These are phyloP conservation scores for Sebastes paucispinis DNA, from an alignment of 2,797 vertebrate species.

Conservation along the genomic window DNA sequence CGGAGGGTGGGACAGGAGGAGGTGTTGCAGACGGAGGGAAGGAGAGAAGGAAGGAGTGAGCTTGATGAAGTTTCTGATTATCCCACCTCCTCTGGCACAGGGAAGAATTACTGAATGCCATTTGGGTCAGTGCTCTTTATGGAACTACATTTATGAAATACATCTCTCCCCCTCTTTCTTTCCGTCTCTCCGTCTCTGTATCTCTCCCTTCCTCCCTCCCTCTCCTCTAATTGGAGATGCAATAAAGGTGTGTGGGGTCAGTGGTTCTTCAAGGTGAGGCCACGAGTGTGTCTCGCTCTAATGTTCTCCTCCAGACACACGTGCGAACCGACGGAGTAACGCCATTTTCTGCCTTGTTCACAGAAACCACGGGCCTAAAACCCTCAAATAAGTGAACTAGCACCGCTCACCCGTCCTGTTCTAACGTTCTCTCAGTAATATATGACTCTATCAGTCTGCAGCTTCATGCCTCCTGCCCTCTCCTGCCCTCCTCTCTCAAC, in stretches of 20 bases:
- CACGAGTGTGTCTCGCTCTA: conserved; percentile 55
- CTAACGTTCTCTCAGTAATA: conserved; percentile 38
- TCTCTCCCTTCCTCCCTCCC: conserved; percentile 65
- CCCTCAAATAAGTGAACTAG: conserved; percentile 28
- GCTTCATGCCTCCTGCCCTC: conserved; percentile 9
- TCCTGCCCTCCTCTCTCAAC: conserved; percentile 41
- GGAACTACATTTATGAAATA: conserved; percentile 81
- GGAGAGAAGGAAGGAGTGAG: conserved; percentile 59
- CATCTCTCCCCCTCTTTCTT: conserved; percentile 71
- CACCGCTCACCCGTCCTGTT: conserved; percentile 5
- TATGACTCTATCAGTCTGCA: conserved; percentile 29
- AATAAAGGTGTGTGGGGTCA: conserved; percentile 82
- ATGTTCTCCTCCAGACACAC: conserved; percentile 56
- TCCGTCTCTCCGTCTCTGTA: conserved; percentile 58
- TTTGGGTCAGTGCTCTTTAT: conserved; percentile 83
- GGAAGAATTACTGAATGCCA: conserved; percentile 78
- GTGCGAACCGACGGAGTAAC: conserved; percentile 14
- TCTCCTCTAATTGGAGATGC: conserved; percentile 79
- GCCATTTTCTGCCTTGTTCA: conserved; percentile 49
- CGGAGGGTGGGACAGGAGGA: conserved; percentile 62
- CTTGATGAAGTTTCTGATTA: conserved; percentile 79
- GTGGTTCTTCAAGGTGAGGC: conserved; percentile 84
- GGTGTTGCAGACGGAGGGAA: conserved; percentile 54
- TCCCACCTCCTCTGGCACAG: conserved; percentile 71
- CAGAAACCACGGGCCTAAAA: conserved; percentile 38